Base-by-base conservation (phyloP, 1,140 invertebrate species). In the Helicoverpa armigera region DNA sequence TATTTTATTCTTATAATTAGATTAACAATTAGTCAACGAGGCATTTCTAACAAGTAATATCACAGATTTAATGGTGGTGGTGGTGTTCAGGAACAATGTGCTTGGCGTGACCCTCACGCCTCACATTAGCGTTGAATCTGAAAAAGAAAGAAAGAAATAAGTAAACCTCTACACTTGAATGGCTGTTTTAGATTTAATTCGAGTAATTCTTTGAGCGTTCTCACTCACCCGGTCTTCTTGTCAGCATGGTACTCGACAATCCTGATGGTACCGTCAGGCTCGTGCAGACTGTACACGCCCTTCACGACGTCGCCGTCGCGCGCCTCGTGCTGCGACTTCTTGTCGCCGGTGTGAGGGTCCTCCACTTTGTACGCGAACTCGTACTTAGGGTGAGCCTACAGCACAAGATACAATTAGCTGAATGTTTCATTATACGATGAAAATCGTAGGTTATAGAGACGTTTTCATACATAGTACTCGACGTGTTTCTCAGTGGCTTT, bases 211-310 rank as follows among this genome's bases (percentile, higher is more conserved):
- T 51, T 14, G 35, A 51, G 1, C 18, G 10, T 50, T 10, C 9
- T 29, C 3, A 31, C 61, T 85, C 83, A 95, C 85, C 95, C 95
- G 63, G 86, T 85, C 79, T 91, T 86, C 83, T 94, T 88, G 74
- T 90, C 86, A 16, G 89, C 88, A 69, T 86, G 87, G 80, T 94
- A 92, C 58, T 92, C 86, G 3, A 94, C 92, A 29, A 87, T 87
- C 29, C 89, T 87, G 65, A 87, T 81, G 14, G 87, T 84, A 58
- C 91, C 94, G 31, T 94, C 91, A 5, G 95, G 92, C 83, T 95
- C 90, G 65, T 95, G 86, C 60, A 95, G 86, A 4, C 89, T 91
- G 87, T 95, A 95, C 60, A 88, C 87, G 51, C 95, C 95, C 56
- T 90, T 90, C 23, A 95, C 92, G 2, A 90, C 87, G 85, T 88